Conservation (phyloP, 2,888 invertebrate species). For the Bembecia ichneumoniformis region DNA sequence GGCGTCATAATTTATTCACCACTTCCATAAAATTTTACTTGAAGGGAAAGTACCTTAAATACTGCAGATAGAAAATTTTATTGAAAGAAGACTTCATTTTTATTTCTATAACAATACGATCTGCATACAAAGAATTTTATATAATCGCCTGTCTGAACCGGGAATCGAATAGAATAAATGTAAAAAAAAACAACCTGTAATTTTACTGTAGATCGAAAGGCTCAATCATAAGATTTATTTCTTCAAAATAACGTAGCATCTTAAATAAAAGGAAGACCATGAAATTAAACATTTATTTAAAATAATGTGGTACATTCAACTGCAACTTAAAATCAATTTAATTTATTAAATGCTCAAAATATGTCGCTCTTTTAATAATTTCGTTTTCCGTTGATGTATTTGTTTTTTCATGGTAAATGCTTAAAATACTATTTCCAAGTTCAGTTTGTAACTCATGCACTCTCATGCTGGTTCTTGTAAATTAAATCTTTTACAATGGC, state of each 20-base stretch:
- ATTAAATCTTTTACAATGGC: background rate
- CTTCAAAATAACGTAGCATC: background rate
- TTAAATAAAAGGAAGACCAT: no score
- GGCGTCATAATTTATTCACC: no score
- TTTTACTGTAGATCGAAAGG: background rate
- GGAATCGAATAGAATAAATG: background rate
- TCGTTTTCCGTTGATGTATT: background rate
- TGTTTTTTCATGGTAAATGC: background rate
- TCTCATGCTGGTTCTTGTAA: background rate
- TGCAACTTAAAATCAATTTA: background rate
- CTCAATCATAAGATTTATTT: background rate
- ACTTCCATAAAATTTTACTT: no score
- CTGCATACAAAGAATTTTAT: background rate
- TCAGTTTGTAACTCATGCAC: background rate
- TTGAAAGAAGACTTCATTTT: background rate
- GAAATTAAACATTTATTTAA: no score
- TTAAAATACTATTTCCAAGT: background rate
- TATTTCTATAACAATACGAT: background rate
- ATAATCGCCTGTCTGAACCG: background rate
- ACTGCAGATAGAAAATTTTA: background rate
- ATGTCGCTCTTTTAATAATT: background rate
- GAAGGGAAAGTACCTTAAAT: no score
- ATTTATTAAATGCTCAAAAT: background rate
- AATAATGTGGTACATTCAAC: no score
- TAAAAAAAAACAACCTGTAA: background rate